Base-by-base conservation (phyloP, 2,888 invertebrate species). In the Zhuqinia jingwanae region DNA sequence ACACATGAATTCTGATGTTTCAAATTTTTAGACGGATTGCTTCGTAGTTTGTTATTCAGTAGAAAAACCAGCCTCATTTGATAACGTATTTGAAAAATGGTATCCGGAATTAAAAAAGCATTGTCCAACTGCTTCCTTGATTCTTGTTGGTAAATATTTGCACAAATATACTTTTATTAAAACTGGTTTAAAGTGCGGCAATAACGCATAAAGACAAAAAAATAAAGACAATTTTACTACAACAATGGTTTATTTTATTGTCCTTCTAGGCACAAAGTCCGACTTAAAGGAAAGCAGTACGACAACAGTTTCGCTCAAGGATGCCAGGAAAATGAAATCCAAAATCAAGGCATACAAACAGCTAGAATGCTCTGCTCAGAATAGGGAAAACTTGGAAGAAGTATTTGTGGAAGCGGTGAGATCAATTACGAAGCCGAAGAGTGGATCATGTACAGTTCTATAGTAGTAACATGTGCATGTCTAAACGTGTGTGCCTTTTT, bases 1-100 rank as follows among this genome's bases (percentile, higher is more conserved):
- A n/a, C n/a, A 27, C 27, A 22, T 13, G 25, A 65, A 36, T 10
- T 22, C 5, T n/a, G 36, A 36, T 56, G 42, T 76, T 83, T 50
- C 5, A 6, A 6, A 36, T 68, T 94, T 94, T 77, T 94, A 97
- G 97, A 97, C 97, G 56, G 95, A 96, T 92, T 96, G 96, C 91
- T 97, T 97, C 92, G 94, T 97, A 86, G 93, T 97, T 80, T 97
- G 97, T 93, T 97, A 96, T 93, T 96, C 97, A 20, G 95, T 97
- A 88, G 95, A 95, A 91, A 95, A 95, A 91, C 94, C 95, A 87
- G 94, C 95, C 90, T 97, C 97, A 5, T 97, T 94, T 92, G 96
- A 96, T 91, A 97, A 97, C 92, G 95, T 97, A 65, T 93, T 94
- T 81, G 95, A 95, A 91, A 97, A 96, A 93, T 97, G 97, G 97